Conservation (phyloP, 2,113 vertebrate species). For the Taxidea taxus region DNA sequence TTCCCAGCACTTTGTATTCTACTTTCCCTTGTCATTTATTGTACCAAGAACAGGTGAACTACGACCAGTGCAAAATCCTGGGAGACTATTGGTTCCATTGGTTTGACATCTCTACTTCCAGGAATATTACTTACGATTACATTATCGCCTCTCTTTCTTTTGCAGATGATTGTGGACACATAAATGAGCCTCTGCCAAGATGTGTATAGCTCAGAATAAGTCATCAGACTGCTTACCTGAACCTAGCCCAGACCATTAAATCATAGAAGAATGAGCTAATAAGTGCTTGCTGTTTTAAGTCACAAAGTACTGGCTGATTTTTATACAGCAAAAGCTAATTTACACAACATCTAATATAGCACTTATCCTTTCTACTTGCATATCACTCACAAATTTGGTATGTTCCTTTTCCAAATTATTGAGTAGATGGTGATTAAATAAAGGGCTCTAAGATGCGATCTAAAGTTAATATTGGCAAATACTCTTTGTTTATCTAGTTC, state of each 20-base stretch:
- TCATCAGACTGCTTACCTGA: neutral
- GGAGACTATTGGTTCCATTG: neutral
- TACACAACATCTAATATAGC: neutral
- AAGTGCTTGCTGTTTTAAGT: neutral
- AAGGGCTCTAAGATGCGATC: neutral
- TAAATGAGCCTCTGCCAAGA: neutral
- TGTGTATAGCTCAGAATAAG: neutral
- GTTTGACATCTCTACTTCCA: neutral
- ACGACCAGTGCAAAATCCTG: neutral
- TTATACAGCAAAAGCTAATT: neutral
- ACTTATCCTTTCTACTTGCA: neutral
- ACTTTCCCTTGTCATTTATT: neutral
- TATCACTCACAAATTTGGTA: neutral
- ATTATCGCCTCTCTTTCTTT: neutral
- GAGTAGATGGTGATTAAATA: neutral
- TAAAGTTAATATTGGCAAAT: neutral
- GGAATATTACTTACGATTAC: neutral
- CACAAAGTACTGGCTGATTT: neutral
- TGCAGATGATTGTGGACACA: neutral
- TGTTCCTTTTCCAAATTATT: neutral
- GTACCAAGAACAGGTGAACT: neutral
- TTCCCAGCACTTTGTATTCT: neutral
- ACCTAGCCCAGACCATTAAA: neutral
- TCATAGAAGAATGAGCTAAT: neutral
- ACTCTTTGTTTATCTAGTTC: neutral